These are phyloP conservation scores for Leuctra nigra DNA, from an alignment of 2,888 invertebrate genomes.

Conservation along the genomic window DNA sequence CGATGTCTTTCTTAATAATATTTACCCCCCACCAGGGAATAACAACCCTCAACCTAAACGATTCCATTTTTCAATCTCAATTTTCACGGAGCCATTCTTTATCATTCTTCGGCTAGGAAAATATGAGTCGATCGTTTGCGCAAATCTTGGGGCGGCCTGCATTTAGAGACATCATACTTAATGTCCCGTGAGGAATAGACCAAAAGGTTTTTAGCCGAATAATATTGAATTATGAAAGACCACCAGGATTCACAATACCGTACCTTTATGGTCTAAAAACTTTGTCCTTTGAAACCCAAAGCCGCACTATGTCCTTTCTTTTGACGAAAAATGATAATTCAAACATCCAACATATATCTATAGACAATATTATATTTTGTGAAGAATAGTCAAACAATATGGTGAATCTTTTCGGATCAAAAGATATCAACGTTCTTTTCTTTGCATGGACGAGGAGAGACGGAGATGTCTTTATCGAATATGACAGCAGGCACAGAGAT, in stretches of 20 bases:
- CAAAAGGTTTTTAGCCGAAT: constrained; percentile 1
- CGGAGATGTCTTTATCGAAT: constrained; percentile 2
- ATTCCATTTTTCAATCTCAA: not conserved
- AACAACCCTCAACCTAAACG: not conserved
- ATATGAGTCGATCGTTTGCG: constrained; percentile 1
- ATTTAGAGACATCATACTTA: not conserved
- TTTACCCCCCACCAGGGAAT: constrained; percentile 3
- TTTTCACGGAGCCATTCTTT: not conserved
- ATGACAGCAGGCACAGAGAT: constrained; percentile 9
- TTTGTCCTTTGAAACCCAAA: constrained; percentile 12
- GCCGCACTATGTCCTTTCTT: not conserved
- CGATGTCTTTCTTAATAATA: not conserved
- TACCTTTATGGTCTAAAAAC: constrained; percentile 11
- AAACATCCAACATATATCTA: constrained; percentile 12
- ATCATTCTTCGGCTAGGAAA: not conserved
- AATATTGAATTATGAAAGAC: constrained; percentile 22
- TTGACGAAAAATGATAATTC: constrained; percentile 14
- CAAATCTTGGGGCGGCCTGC: not conserved
- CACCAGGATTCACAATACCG: constrained; percentile 14
- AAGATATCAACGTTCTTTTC: constrained; percentile 4
- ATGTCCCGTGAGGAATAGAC: constrained; percentile 21
- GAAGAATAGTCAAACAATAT: constrained; percentile 12
- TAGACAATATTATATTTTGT: constrained; percentile 14
- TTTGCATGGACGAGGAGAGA: constrained; percentile 2
- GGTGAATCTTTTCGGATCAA: constrained; percentile 16